Conservation (phyloP, 2,888 invertebrate genomes). For the Antheraea assamensis region DNA sequence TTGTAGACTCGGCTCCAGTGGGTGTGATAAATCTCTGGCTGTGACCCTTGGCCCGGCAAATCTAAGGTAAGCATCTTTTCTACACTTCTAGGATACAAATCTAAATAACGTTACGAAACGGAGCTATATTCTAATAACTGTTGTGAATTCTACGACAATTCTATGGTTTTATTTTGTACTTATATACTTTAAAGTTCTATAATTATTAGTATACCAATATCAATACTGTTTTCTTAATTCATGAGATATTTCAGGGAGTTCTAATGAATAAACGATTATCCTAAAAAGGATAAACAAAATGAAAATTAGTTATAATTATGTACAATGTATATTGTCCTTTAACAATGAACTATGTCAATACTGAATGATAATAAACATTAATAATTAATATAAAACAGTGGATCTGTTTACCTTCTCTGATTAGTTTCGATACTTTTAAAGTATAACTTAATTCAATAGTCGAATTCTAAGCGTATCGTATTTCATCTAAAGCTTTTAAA, state of each 20-base stretch:
- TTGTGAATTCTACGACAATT: background rate
- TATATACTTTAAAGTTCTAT: background rate
- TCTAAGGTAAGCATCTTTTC: constrained; percentile 5
- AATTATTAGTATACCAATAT: background rate
- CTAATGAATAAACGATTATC: too few species aligned
- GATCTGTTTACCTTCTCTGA: background rate
- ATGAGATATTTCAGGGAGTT: too few species aligned
- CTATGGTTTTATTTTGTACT: background rate
- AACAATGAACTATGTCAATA: background rate
- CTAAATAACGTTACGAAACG: background rate
- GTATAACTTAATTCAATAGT: background rate
- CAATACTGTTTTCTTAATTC: too few species aligned
- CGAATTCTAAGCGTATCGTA: background rate
- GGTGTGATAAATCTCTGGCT: constrained; percentile 80
- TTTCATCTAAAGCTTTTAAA: constrained; percentile 31
- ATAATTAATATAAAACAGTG: background rate
- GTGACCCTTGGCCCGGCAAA: constrained; percentile 47
- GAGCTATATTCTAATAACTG: background rate
- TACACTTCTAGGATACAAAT: background rate
- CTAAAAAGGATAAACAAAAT: background rate
- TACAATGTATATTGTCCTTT: background rate
- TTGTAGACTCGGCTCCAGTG: constrained; percentile 77
- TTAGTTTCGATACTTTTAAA: background rate
- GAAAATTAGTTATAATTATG: background rate
- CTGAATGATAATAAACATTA: background rate